Conservation (phyloP, 2,888 invertebrate genomes). For the Caenorhabditis imperialis region DNA sequence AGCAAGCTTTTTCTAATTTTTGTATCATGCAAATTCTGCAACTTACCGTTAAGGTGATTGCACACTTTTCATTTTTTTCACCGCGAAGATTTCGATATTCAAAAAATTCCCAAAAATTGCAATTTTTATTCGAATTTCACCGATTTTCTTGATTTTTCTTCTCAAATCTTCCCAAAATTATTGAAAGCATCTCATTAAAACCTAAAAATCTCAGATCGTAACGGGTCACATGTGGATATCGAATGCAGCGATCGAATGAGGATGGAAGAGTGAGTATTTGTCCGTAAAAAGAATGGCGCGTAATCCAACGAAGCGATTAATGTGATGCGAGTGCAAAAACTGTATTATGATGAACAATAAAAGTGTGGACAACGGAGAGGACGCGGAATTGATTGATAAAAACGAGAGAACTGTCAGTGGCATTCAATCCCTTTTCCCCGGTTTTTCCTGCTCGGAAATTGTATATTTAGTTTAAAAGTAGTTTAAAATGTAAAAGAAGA, state of each 20-base stretch:
- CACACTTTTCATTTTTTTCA: not conserved
- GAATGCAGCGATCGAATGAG: constrained; percentile 10
- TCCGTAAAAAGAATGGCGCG: not conserved
- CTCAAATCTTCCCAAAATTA: too few relatives aligned
- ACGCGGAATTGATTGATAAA: constrained; percentile 8
- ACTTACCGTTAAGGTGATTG: not conserved
- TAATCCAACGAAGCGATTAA: constrained; percentile 34
- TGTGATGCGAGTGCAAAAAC: constrained; percentile 30
- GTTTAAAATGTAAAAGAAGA: not conserved
- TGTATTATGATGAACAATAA: not conserved
- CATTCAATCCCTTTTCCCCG: too few relatives aligned
- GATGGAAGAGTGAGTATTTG: constrained; percentile 41
- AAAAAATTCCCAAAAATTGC: too few relatives aligned
- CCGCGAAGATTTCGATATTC: too few relatives aligned
- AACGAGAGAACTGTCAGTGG: too few relatives aligned
- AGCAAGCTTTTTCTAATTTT: not conserved
- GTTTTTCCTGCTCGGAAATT: too few relatives aligned
- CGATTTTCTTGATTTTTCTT: not conserved
- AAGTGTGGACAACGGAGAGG: not conserved
- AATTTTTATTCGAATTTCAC: not conserved
- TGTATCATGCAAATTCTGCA: not conserved
- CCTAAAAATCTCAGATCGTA: constrained; percentile 6
- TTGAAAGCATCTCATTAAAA: too few relatives aligned
- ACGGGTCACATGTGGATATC: constrained; percentile 34
- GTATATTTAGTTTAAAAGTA: not conserved